Conservation (phyloP, 2,797 vertebrate species). For the Ctenopoma kingsleyae region DNA sequence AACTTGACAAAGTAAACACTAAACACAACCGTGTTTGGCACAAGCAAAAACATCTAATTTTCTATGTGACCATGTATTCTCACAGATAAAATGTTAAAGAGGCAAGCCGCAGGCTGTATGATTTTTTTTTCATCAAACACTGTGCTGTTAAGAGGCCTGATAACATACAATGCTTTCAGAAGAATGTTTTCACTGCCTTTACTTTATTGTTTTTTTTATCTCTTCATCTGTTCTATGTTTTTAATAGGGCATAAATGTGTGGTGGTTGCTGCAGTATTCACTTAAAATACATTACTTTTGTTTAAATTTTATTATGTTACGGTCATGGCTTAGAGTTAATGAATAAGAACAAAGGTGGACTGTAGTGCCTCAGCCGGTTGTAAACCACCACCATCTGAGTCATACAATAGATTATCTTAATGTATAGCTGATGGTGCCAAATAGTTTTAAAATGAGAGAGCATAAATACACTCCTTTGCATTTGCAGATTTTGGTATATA, state of each 20-base stretch:
- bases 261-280: neutral
- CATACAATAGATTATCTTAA: slow-evolving; percentile 3
- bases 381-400: slow-evolving; percentile 1
- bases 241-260: neutral
- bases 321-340: neutral
- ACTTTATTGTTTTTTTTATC: slow-evolving; percentile 11
- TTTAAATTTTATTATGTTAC: neutral
- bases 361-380: neutral
- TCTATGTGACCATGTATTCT: neutral
- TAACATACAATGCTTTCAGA: neutral
- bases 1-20: slow-evolving; percentile 4
- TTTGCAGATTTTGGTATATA: slow-evolving; percentile 14
- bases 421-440: neutral
- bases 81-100: neutral
- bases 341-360: neutral
- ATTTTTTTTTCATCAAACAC: neutral
- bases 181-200: neutral
- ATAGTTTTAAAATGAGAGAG: neutral
- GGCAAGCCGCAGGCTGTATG: neutral
- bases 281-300: neutral
- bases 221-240: neutral
- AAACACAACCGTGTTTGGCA: too few species aligned
- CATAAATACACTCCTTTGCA: neutral
- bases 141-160: neutral
- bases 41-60: too few species aligned